Evolutionary conservation across 2,797 vertebrate genomes (phyloP).

Genomic region (Eurystomus glaucurus): DNA sequence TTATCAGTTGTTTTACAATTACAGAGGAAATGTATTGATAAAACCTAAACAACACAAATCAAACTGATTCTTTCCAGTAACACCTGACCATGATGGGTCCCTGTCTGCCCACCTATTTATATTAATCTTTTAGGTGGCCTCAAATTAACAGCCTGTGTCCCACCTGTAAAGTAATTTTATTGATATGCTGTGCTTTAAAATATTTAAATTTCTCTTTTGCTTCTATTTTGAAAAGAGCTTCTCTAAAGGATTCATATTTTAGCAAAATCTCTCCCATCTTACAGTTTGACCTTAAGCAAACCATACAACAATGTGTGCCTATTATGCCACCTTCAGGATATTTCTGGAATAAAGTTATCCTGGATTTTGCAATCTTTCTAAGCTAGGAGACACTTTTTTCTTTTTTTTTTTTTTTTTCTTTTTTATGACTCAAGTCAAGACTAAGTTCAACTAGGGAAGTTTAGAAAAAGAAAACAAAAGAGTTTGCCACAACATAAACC

Average conservation of each 20-base stretch:
- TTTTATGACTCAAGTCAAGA: background rate
- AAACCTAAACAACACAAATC: conserved; percentile 56
- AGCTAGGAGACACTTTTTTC: background rate
- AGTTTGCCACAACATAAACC: background rate
- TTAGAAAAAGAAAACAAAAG: background rate
- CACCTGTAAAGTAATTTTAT: conserved; percentile 69
- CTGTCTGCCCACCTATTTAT: conserved; percentile 36
- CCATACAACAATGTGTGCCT: conserved; percentile 44
- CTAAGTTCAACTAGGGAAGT: background rate
- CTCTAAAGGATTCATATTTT: conserved; percentile 59
- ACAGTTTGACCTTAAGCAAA: conserved; percentile 1
- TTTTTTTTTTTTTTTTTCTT: background rate
- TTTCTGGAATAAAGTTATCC: conserved; percentile 51
- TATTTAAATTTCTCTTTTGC: conserved; percentile 58
- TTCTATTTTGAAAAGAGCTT: conserved; percentile 68
- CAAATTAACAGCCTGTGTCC: conserved; percentile 63
- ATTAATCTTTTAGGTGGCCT: conserved; percentile 49
- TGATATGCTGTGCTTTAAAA: conserved; percentile 65
- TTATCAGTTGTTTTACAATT: conserved; percentile 67
- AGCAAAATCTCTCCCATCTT: conserved; percentile 37
- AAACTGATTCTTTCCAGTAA: conserved; percentile 55
- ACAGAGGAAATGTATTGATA: conserved; percentile 69
- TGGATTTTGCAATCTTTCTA: background rate
- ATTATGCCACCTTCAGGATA: conserved; percentile 86
- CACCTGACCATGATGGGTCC: conserved; percentile 28